Evolutionary conservation across 2,888 invertebrate species (phyloP).

Genomic region (Idaea biselata): DNA sequence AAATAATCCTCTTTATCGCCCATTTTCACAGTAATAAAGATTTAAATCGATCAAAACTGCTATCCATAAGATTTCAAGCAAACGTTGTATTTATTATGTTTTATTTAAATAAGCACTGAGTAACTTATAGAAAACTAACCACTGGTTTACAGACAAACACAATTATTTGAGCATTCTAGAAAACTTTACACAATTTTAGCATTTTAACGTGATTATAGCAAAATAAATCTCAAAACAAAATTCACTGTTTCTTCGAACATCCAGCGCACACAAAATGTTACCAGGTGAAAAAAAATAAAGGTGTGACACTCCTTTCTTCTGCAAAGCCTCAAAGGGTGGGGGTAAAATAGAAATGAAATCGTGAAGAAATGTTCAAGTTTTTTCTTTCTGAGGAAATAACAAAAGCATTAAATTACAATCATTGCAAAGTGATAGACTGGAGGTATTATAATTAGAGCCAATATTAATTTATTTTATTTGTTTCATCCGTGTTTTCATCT

Average conservation of each 20-base stretch:
- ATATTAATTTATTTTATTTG: too few relatives aligned
- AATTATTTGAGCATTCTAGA: constrained; percentile 27
- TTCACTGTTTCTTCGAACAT: constrained; percentile 47
- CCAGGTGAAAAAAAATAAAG: constrained; percentile 17
- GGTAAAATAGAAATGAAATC: background rate
- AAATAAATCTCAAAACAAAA: constrained; percentile 58
- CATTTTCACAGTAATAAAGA: constrained; percentile 53
- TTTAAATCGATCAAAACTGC: constrained; percentile 48
- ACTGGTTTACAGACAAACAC: constrained; percentile 33
- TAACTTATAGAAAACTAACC: constrained; percentile 29
- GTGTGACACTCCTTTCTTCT: background rate
- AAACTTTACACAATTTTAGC: constrained; percentile 20
- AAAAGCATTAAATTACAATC: too few relatives aligned
- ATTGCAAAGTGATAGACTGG: too few relatives aligned
- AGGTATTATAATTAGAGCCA: too few relatives aligned
- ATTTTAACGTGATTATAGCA: constrained; percentile 3
- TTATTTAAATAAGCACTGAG: constrained; percentile 24
- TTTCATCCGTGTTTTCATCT: background rate
- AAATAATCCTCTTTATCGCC: constrained; percentile 85
- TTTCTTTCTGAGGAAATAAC: too few relatives aligned
- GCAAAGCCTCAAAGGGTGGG: background rate
- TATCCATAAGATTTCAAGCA: constrained; percentile 15
- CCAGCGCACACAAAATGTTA: constrained; percentile 20
- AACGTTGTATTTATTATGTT: constrained; percentile 30
- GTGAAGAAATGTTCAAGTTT: too few relatives aligned